These are phyloP conservation scores for Battus philenor DNA, from an alignment of 1,140 invertebrate genomes.

Conservation along the genomic window DNA sequence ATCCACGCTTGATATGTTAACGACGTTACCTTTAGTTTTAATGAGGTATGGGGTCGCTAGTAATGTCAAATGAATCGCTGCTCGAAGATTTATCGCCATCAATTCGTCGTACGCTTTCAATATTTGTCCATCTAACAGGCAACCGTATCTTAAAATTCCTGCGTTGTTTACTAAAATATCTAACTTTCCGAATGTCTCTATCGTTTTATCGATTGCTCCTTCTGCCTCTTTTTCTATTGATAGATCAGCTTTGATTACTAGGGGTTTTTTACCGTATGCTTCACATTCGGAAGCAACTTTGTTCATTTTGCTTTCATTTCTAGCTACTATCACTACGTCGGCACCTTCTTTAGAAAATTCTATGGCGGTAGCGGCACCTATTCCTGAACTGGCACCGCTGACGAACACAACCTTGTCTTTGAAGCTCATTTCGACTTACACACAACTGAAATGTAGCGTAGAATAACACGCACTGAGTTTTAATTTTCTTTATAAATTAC, in stretches of 20 bases:
- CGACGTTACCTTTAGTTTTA: not conserved
- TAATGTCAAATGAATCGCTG: slow-evolving; percentile 6
- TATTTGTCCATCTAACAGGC: not conserved
- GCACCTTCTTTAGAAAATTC: slow-evolving; percentile 83
- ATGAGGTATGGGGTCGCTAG: slow-evolving; percentile 16
- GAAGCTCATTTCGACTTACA: not conserved
- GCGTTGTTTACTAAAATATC: not conserved
- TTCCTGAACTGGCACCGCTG: slow-evolving; percentile 16
- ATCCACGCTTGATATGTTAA: slow-evolving; percentile 9
- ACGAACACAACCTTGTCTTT: slow-evolving; percentile 11
- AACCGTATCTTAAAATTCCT: not conserved
- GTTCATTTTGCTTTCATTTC: slow-evolving; percentile 77
- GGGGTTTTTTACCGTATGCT: slow-evolving; percentile 56
- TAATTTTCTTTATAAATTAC: too few species aligned
- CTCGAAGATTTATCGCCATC: not conserved
- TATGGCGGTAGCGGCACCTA: slow-evolving; percentile 12
- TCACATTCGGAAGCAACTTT: slow-evolving; percentile 78
- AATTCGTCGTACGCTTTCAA: not conserved
- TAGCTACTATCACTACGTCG: slow-evolving; percentile 81
- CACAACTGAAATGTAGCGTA: too few species aligned
- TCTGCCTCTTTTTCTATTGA: not conserved
- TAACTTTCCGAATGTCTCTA: not conserved
- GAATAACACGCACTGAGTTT: too few species aligned
- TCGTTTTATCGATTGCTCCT: not conserved
- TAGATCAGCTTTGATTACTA: slow-evolving; percentile 78